phyloP scores from a whole-genome alignment of 2,113 vertebrate genomes.

The Machaerirhynchus nigripectus region DNA sequence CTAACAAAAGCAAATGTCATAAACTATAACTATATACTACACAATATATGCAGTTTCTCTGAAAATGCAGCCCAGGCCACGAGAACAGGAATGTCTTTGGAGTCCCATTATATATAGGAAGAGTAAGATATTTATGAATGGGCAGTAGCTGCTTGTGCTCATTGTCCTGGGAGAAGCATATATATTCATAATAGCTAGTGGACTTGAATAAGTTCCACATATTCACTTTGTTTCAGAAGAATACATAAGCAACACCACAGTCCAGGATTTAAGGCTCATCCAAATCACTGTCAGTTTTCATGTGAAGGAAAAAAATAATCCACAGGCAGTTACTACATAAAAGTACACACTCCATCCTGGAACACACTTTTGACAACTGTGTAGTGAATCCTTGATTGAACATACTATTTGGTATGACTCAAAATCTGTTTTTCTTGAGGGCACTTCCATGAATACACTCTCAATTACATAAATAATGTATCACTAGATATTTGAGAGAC shows the following conservation, averaged over 20 bases:
- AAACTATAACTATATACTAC: slow-evolving; percentile 4
- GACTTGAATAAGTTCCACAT: background rate
- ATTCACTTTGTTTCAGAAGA: background rate
- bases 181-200: slow-evolving; percentile 19
- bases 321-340: background rate
- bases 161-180: slow-evolving; percentile 26
- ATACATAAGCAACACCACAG: background rate
- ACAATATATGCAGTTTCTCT: background rate
- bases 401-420: background rate
- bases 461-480: slow-evolving; percentile 13
- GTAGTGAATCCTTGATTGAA: background rate
- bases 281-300: background rate
- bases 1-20: slow-evolving; percentile 31
- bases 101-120: slow-evolving; percentile 1
- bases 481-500: background rate
- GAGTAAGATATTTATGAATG: slow-evolving; percentile 42
- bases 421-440: slow-evolving; percentile 1
- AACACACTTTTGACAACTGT: background rate
- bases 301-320: background rate
- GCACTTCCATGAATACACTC: background rate
- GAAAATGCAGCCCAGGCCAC: background rate
- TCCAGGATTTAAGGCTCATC: background rate
- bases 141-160: slow-evolving; percentile 28
- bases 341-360: background rate
- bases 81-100: background rate